phyloP scores from a whole-genome alignment of 2,113 vertebrate genomes.

The Loxodonta africana region DNA sequence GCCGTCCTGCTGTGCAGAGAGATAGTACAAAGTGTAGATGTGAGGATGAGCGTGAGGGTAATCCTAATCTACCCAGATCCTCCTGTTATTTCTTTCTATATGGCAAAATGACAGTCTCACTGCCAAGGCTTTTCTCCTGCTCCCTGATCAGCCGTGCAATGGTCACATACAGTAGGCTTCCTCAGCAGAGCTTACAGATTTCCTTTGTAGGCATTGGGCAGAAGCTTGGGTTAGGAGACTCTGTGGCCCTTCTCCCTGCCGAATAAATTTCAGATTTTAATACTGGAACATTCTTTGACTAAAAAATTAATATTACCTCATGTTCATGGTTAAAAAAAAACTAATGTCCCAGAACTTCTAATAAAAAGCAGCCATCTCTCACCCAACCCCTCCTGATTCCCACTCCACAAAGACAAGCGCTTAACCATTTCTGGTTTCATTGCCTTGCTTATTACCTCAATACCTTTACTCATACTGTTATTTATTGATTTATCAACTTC shows the following conservation, averaged over 20 bases:
- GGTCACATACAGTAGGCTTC: no score
- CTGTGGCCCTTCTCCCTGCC: not conserved
- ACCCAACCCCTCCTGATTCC: not conserved
- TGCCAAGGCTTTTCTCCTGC: not conserved
- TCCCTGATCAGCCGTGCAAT: not conserved
- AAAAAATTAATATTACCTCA: not conserved
- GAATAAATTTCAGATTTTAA: not conserved
- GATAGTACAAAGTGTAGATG: not conserved
- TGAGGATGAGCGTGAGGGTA: not conserved
- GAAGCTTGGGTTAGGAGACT: not conserved
- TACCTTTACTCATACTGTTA: not conserved
- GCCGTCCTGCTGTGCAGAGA: not conserved
- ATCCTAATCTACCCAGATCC: not conserved
- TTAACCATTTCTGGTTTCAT: not conserved
- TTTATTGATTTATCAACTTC: not conserved
- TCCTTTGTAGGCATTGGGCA: not conserved
- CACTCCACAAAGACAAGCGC: not conserved
- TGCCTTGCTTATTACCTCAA: not conserved
- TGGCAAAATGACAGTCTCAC: not conserved
- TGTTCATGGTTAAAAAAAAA: not conserved
- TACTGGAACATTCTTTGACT: not conserved
- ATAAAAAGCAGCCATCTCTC: not conserved
- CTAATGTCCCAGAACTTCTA: not conserved
- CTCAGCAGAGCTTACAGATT: not conserved
- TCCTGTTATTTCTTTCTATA: not conserved